Percentiles rank a stretch among this genome's conserved stretches.
These are phyloP conservation scores for Mycteria americana DNA, from an alignment of 2,797 vertebrate genomes.

Conservation along the genomic window DNA sequence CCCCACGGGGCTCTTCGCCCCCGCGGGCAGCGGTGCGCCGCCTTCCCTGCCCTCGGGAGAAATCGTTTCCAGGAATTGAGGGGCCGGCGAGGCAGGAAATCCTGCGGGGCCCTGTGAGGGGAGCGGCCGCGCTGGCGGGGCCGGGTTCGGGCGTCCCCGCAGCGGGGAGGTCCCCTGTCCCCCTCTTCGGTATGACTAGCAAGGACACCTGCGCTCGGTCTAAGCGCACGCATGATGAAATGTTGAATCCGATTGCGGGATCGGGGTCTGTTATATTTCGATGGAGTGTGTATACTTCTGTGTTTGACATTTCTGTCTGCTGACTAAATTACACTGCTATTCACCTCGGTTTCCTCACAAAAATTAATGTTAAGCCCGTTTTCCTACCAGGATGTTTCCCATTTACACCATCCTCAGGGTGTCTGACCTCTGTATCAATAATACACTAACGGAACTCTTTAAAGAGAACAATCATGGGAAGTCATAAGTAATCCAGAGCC, in stretches of 20 bases:
- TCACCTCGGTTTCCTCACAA: background rate
- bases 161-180: background rate
- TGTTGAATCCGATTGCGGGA: fast-evolving
- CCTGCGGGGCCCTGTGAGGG: background rate
- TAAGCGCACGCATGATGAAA: fast-evolving
- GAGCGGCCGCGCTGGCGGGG: background rate
- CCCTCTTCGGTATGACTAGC: fast-evolving
- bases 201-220: fast-evolving
- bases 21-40: background rate
- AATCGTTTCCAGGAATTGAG: background rate
- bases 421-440: background rate
- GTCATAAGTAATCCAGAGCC: fast-evolving
- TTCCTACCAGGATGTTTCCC: background rate
- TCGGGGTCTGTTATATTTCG: too few relatives aligned
- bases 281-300: fast-evolving
- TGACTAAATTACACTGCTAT: background rate
- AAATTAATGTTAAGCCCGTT: background rate
- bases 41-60: background rate
- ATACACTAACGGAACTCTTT: background rate
- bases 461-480: background rate
- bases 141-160: too few relatives aligned
- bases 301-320: background rate
- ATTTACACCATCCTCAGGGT: background rate
- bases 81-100: background rate
- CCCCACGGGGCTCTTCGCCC: too few relatives aligned